These are phyloP conservation scores for Lagopus muta DNA, from an alignment of 2,113 vertebrate genomes.

Conservation along the genomic window DNA sequence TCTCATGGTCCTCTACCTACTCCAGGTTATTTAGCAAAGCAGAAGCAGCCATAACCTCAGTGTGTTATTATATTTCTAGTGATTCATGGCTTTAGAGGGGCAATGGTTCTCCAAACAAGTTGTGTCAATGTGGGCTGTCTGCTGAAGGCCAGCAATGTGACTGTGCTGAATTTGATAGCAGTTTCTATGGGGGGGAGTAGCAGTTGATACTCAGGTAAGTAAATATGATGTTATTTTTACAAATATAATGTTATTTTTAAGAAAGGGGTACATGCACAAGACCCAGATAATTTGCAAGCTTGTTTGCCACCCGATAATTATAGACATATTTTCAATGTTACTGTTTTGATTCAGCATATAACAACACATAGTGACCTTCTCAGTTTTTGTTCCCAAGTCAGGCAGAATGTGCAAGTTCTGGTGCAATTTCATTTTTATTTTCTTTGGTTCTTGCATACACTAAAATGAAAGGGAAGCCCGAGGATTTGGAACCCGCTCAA, in stretches of 20 bases:
- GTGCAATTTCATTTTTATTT: neutral
- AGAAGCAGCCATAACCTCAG: neutral
- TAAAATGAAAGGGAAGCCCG: neutral
- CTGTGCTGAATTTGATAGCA: neutral
- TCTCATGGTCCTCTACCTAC: neutral
- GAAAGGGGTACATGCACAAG: neutral
- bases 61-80: neutral
- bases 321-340: neutral
- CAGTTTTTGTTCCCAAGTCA: neutral
- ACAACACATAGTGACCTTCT: neutral
- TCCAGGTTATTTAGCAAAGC: neutral
- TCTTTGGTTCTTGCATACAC: neutral
- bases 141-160: neutral
- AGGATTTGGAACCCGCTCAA: neutral
- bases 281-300: neutral
- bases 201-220: neutral
- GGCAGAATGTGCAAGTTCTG: neutral
- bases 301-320: neutral
- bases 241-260: neutral
- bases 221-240: neutral
- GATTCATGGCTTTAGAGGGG: accelerated
- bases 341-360: neutral
- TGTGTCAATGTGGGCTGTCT: neutral
- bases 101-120: neutral
- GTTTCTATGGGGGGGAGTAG: neutral